Base-by-base conservation (phyloP, 2,888 invertebrate genomes). In the Clanis bilineata region DNA sequence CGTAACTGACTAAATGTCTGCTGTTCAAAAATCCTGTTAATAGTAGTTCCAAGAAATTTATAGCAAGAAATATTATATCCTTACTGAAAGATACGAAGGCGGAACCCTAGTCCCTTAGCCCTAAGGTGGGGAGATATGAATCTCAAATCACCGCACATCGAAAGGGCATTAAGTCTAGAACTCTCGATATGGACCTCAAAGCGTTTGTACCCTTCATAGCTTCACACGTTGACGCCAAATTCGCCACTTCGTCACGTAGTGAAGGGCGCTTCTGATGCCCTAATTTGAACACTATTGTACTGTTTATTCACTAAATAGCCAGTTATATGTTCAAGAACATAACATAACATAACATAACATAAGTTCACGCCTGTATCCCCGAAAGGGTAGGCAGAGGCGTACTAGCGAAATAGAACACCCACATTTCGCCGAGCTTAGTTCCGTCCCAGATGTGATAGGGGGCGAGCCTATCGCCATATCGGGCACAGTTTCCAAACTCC, bases 201-300 rank as follows among this genome's bases (percentile, higher is more conserved):
- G 51, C 9, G 9, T n/a, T n/a, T 22, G 12, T 4, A 36, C 22
- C 10, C 12, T 45, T 45, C 25, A n/a, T 12, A n/a, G n/a, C n/a
- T n/a, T n/a, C n/a, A 45, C 45, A 22, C n/a, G 32, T 3, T 32
- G 51, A 28, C 32, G 15, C 62, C 64, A 51, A 66, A 66, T 61
- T 65, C 64, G 64, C 59, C 64, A 63, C 68, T 68, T 61, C 56
- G 60, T 65, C 68, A 69, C 68, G 68, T 69, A 65, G 43, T 62
- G 60, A 62, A 60, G 61, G 60, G 56, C 57, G 61, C 61, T 41
- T 63, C 57, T 66, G 64, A 67, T 64, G 64, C 66, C 66, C 66
- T 64, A 66, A 68, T 65, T 66, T 64, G 58, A 66, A 63, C 15
- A 51, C 28, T n/a, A 10, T 44, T 18, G 12, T 22, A 5, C 10